Conservation (phyloP, 2,113 vertebrate species). For the Ciconia stormi region DNA sequence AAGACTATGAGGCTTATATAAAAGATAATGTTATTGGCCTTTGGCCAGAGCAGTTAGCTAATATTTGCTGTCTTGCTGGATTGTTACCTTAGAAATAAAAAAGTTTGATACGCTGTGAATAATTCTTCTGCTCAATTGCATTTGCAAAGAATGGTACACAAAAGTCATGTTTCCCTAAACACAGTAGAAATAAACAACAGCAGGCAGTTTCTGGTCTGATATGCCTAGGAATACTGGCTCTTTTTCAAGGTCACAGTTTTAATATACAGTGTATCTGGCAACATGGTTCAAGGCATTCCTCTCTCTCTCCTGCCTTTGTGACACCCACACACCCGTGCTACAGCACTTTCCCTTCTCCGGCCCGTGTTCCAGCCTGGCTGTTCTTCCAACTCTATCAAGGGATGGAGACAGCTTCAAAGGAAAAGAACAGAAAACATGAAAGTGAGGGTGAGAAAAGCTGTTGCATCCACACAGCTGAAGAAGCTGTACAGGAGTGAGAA, state of each 20-base stretch:
- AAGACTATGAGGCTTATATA: neutral
- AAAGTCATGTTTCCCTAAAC: constrained; percentile 7
- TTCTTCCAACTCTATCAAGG: neutral
- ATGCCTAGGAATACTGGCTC: neutral
- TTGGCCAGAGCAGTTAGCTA: constrained; percentile 19
- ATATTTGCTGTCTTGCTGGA: neutral
- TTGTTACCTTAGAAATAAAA: constrained; percentile 20
- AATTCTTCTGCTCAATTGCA: constrained; percentile 5
- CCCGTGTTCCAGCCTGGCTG: neutral
- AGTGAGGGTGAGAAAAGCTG: neutral
- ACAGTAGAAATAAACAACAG: neutral
- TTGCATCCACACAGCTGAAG: rapidly evolving
- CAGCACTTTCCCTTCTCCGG: neutral
- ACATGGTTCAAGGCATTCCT: neutral
- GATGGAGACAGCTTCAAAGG: neutral
- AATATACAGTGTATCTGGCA: neutral
- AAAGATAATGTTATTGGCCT: constrained; percentile 16
- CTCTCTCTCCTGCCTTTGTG: neutral
- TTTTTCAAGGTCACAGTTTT: neutral
- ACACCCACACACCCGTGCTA: neutral
- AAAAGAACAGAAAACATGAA: neutral
- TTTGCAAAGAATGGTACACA: neutral
- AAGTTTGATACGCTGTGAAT: neutral
- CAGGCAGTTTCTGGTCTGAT: neutral
- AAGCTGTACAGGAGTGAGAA: neutral